phyloP scores from a whole-genome alignment of 1,140 invertebrate genomes.

The Atta texana region DNA sequence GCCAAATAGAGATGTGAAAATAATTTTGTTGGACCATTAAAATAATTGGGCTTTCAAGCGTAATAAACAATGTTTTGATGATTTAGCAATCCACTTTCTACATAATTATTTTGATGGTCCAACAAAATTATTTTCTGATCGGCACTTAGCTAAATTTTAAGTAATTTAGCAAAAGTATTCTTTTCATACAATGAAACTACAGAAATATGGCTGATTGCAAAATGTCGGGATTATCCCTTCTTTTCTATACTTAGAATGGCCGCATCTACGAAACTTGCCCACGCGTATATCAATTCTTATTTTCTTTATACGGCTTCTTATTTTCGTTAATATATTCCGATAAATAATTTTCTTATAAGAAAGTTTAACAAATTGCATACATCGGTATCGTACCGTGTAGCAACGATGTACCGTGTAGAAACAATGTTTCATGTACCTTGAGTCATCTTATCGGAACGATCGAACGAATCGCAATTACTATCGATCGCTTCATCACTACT shows the following conservation, averaged over 20 bases:
- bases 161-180: no score
- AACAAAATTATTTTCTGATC: no score
- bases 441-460: not conserved
- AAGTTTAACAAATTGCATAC: not conserved
- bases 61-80: no score
- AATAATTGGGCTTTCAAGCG: no score
- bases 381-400: not conserved
- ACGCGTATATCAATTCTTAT: conserved; percentile 5
- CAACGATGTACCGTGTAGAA: not conserved
- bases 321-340: not conserved
- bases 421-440: not conserved
- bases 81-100: no score
- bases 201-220: conserved; percentile 47
- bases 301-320: not conserved
- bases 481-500: not conserved
- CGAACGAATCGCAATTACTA: not conserved
- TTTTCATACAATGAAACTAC: conserved; percentile 3
- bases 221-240: not conserved
- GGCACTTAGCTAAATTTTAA: no score
- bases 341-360: not conserved
- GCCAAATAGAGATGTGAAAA: no score
- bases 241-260: conserved; percentile 35
- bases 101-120: no score
- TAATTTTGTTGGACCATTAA: no score
- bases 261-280: conserved; percentile 25